phyloP scores from a whole-genome alignment of 2,888 invertebrate genomes.

The Apoderus coryli region DNA sequence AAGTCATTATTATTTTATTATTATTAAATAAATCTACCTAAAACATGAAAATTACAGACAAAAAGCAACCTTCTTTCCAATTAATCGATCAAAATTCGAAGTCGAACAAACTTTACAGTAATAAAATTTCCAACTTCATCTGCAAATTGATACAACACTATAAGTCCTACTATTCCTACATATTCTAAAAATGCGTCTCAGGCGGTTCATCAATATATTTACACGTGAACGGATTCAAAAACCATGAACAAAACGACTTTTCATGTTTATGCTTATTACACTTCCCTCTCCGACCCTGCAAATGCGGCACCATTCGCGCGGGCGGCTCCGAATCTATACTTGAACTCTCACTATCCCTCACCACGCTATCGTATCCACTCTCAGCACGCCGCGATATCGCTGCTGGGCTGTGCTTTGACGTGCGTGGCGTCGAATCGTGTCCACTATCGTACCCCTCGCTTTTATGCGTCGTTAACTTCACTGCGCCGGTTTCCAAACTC shows the following conservation, averaged over 20 bases:
- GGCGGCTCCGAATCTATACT: conserved; percentile 67
- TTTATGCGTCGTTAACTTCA: conserved; percentile 36
- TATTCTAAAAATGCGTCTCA: conserved; percentile 32
- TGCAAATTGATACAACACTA: too few species aligned
- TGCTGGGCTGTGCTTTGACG: conserved; percentile 66
- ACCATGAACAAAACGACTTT: conserved; percentile 60
- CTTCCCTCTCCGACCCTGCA: conserved; percentile 35
- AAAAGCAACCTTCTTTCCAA: too few species aligned
- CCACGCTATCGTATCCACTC: conserved; percentile 84
- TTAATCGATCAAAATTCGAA: too few species aligned
- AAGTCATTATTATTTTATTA: too few species aligned
- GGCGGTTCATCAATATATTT: conserved; percentile 51
- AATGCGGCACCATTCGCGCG: conserved; percentile 35
- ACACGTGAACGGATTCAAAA: conserved; percentile 61
- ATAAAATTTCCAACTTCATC: too few species aligned
- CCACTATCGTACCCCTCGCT: conserved; percentile 72
- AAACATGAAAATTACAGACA: too few species aligned
- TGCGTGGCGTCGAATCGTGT: conserved; percentile 68
- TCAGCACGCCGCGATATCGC: conserved; percentile 69
- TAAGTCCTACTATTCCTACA: too few species aligned
- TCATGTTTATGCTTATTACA: conserved; percentile 53
- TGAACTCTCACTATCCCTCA: conserved; percentile 75
- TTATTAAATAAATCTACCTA: too few species aligned
- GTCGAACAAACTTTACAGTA: too few species aligned
- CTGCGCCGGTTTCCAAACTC: conserved; percentile 48